phyloP scores from a whole-genome alignment of 1,140 invertebrate species.

The Calliopsis andreniformis region DNA sequence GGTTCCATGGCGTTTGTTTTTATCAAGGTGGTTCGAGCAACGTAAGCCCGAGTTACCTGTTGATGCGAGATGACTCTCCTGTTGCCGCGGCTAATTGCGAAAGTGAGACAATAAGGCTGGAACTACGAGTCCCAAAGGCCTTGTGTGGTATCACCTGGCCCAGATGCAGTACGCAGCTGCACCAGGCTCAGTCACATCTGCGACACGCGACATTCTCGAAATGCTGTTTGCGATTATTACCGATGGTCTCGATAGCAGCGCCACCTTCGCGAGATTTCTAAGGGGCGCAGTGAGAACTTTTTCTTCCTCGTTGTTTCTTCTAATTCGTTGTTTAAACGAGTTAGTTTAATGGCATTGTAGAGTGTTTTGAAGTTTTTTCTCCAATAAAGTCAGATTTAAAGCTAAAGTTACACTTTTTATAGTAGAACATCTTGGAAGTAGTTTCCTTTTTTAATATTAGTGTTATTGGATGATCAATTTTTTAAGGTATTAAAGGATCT shows the following conservation, averaged over 20 bases:
- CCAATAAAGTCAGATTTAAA: too few species aligned
- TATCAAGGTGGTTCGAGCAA: conserved; percentile 29
- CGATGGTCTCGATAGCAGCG: conserved; percentile 38
- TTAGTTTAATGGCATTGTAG: too few species aligned
- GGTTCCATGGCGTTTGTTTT: conserved; percentile 16
- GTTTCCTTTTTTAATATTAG: too few species aligned
- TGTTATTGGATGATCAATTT: too few species aligned
- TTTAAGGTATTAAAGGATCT: too few species aligned
- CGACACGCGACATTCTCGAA: conserved; percentile 59
- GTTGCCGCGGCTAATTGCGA: conserved; percentile 65
- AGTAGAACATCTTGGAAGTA: too few species aligned
- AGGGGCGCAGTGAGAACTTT: neutral
- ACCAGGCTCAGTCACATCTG: conserved; percentile 24
- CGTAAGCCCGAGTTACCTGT: conserved; percentile 53
- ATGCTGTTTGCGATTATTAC: conserved; percentile 67
- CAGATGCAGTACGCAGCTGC: conserved; percentile 52
- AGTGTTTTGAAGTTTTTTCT: too few species aligned
- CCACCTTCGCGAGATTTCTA: conserved; percentile 29
- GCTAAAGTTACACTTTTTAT: too few species aligned
- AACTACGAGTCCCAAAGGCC: conserved; percentile 33
- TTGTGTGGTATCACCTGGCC: conserved; percentile 43
- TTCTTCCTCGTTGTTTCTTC: neutral
- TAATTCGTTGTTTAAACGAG: neutral
- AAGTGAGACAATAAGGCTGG: conserved; percentile 68
- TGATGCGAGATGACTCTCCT: conserved; percentile 55